Percentiles rank a stretch among this genome's conserved stretches.
Evolutionary conservation across 2,888 invertebrate genomes (phyloP).

Genomic region (Ptychoptera contaminata): DNA sequence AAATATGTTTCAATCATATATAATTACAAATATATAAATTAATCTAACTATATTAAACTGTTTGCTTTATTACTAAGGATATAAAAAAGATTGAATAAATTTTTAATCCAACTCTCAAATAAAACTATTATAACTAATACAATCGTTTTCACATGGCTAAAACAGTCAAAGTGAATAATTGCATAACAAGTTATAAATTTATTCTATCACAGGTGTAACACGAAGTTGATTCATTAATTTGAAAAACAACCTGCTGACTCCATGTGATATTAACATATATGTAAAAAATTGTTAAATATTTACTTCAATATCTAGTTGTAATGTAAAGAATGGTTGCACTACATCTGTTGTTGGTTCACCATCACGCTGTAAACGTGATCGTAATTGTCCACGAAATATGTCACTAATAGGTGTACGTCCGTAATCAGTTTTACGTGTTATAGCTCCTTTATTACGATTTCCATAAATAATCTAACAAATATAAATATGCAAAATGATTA

Average conservation of each 20-base stretch:
- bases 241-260: conserved; percentile 23
- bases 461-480: conserved; percentile 34
- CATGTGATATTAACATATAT: conserved; percentile 1
- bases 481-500: conserved; percentile 4
- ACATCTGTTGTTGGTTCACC: conserved; percentile 60
- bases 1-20: no score
- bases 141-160: conserved; percentile 27
- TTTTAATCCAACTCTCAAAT: conserved; percentile 9
- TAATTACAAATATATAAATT: not conserved
- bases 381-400: conserved; percentile 83
- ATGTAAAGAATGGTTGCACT: conserved; percentile 89
- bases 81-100: conserved; percentile 7
- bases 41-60: conserved; percentile 3
- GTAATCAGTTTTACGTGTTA: conserved; percentile 71
- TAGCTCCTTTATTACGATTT: conserved; percentile 78
- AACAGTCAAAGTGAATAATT: conserved; percentile 9
- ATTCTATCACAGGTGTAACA: conserved; percentile 26
- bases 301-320: conserved; percentile 89
- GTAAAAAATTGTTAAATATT: conserved; percentile 10
- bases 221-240: conserved; percentile 16
- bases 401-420: conserved; percentile 78
- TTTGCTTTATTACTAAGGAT: conserved; percentile 30
- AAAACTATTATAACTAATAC: conserved; percentile 26
- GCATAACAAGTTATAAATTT: conserved; percentile 8
- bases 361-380: conserved; percentile 65